Percentiles rank a stretch among this genome's conserved stretches.
phyloP scores from a whole-genome alignment of 2,888 invertebrate genomes.

The Pheosia gnoma region DNA sequence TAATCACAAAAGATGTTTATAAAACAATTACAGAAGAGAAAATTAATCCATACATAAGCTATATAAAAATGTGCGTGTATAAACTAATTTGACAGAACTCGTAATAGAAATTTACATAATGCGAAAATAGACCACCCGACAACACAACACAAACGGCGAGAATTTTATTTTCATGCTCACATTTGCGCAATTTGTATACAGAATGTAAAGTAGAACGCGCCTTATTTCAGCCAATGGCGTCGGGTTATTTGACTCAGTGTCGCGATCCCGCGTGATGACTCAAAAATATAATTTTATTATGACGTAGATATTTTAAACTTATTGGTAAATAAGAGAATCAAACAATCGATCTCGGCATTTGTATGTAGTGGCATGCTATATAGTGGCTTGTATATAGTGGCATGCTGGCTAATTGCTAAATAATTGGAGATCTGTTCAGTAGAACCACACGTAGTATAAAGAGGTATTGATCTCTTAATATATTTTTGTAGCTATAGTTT shows the following conservation, averaged over 20 bases:
- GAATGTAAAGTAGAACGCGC: conserved; percentile 81
- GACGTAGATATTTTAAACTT: too few species aligned
- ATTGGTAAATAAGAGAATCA: too few species aligned
- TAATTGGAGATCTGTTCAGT: too few species aligned
- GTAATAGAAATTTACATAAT: conserved; percentile 79
- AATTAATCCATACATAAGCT: conserved; percentile 48
- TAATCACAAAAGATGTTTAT: neutral
- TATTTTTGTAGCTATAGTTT: too few species aligned
- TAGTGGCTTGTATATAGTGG: too few species aligned
- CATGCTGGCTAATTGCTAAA: too few species aligned
- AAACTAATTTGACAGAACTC: conserved; percentile 74
- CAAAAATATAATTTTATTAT: conserved; percentile 46
- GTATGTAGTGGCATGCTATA: too few species aligned
- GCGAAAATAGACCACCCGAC: conserved; percentile 71
- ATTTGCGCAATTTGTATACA: conserved; percentile 81
- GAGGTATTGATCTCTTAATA: too few species aligned
- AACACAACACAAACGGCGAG: conserved; percentile 76
- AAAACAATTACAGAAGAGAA: conserved; percentile 18
- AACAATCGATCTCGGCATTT: too few species aligned
- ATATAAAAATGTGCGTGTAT: conserved; percentile 64
- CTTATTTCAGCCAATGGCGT: conserved; percentile 75
- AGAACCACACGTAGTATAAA: too few species aligned
- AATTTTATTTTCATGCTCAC: conserved; percentile 81
- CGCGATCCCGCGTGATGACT: conserved; percentile 62
- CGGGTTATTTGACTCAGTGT: conserved; percentile 75